These are phyloP conservation scores for Aspidiotus rigidus DNA, from an alignment of 2,888 invertebrate species.

Conservation along the genomic window DNA sequence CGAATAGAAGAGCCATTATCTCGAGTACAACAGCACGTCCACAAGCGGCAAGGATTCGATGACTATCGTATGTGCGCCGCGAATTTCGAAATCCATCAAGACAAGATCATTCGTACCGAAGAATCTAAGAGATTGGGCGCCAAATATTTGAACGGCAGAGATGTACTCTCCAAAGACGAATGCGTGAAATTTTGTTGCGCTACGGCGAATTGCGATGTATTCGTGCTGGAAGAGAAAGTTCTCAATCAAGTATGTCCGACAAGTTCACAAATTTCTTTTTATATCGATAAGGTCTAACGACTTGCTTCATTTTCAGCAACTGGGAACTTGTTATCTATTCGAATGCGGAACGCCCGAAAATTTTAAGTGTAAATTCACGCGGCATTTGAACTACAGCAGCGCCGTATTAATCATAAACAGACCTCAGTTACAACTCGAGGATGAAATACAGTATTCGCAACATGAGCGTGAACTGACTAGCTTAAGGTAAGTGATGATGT, in stretches of 20 bases:
- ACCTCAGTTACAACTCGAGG: slow-evolving; percentile 56
- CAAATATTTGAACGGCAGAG: slow-evolving; percentile 74
- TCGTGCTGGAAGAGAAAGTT: slow-evolving; percentile 86
- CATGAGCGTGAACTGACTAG: slow-evolving; percentile 54
- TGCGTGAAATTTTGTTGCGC: slow-evolving; percentile 80
- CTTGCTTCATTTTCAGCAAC: slow-evolving; percentile 50
- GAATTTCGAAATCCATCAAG: slow-evolving; percentile 74
- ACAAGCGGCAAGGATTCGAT: slow-evolving; percentile 24
- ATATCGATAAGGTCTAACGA: not conserved
- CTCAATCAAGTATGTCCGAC: slow-evolving; percentile 12
- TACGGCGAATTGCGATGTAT: slow-evolving; percentile 78
- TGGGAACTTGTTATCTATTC: slow-evolving; percentile 83
- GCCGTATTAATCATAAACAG: slow-evolving; percentile 66
- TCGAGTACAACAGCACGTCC: not conserved
- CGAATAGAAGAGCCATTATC: not conserved
- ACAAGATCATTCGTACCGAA: slow-evolving; percentile 82
- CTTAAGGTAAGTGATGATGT: slow-evolving; percentile 51
- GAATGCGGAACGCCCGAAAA: slow-evolving; percentile 82
- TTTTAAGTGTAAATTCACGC: slow-evolving; percentile 85
- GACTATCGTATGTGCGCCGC: slow-evolving; percentile 41
- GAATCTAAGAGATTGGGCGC: slow-evolving; percentile 83
- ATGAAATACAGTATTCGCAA: slow-evolving; percentile 60
- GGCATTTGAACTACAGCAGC: slow-evolving; percentile 78
- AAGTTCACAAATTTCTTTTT: not conserved
- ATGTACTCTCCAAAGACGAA: slow-evolving; percentile 68